Percentiles rank a stretch among this genome's conserved stretches.
Conservation (phyloP, 2,113 vertebrate genomes). For the Actenoides hombroni region DNA sequence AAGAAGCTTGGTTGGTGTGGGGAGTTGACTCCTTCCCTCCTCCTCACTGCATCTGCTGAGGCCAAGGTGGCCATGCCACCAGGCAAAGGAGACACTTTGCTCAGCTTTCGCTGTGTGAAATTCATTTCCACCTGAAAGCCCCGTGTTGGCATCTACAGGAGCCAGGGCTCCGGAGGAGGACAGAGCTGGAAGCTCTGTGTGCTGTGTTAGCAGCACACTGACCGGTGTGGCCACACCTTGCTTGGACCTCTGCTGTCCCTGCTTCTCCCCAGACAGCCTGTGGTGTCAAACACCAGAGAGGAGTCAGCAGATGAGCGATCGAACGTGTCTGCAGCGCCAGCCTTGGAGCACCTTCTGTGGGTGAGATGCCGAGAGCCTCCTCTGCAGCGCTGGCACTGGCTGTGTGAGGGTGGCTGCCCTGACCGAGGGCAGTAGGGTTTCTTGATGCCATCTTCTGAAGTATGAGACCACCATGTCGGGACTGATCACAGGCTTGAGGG, state of each 20-base stretch:
- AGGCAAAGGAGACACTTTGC: neutral
- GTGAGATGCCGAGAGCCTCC: neutral
- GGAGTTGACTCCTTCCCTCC: neutral
- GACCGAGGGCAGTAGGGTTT: neutral
- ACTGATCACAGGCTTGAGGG: neutral
- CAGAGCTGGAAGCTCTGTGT: neutral
- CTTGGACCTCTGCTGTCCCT: neutral
- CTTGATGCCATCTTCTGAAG: neutral
- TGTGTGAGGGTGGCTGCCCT: neutral
- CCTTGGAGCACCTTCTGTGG: neutral
- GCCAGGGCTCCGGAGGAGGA: neutral
- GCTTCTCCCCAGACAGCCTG: neutral
- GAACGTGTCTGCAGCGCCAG: neutral
- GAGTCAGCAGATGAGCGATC: neutral
- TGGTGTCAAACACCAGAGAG: neutral
- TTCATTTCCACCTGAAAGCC: neutral
- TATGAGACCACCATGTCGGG: neutral
- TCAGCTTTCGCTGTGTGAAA: neutral
- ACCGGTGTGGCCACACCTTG: fast-evolving
- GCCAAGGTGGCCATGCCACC: neutral
- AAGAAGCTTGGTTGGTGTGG: neutral
- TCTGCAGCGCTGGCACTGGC: neutral
- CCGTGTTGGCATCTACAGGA: fast-evolving
- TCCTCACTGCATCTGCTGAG: neutral
- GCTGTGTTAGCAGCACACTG: neutral